Conservation (phyloP, 2,797 vertebrate genomes). For the Phylloscopus collybita region DNA sequence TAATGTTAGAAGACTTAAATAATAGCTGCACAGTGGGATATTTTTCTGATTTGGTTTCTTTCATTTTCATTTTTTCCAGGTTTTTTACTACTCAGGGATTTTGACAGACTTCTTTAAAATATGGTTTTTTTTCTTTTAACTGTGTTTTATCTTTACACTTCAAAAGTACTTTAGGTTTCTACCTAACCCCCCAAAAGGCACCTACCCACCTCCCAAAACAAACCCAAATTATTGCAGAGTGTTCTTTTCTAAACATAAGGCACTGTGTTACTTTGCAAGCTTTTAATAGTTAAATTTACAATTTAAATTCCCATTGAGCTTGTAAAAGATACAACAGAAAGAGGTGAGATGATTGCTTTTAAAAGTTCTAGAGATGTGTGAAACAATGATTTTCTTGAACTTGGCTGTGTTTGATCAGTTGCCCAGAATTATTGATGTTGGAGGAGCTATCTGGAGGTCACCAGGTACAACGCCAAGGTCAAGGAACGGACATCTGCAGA, state of each 20-base stretch:
- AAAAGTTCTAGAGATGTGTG: background rate
- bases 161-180: background rate
- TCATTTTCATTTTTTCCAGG: background rate
- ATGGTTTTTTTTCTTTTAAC: background rate
- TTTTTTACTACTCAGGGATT: background rate
- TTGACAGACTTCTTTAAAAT: background rate
- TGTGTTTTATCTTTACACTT: background rate
- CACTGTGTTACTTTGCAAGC: background rate
- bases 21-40: background rate
- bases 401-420: background rate
- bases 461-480: background rate
- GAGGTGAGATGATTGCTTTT: background rate
- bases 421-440: background rate
- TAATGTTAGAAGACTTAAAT: background rate
- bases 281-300: background rate
- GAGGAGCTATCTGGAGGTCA: background rate
- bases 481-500: background rate
- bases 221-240: background rate
- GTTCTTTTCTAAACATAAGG: background rate
- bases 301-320: background rate
- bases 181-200: background rate
- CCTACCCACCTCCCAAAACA: fast-evolving
- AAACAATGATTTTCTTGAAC: background rate
- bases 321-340: background rate
- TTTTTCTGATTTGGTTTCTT: background rate